Conservation (phyloP, 2,113 vertebrate species). For the Stictonetta naevosa region DNA sequence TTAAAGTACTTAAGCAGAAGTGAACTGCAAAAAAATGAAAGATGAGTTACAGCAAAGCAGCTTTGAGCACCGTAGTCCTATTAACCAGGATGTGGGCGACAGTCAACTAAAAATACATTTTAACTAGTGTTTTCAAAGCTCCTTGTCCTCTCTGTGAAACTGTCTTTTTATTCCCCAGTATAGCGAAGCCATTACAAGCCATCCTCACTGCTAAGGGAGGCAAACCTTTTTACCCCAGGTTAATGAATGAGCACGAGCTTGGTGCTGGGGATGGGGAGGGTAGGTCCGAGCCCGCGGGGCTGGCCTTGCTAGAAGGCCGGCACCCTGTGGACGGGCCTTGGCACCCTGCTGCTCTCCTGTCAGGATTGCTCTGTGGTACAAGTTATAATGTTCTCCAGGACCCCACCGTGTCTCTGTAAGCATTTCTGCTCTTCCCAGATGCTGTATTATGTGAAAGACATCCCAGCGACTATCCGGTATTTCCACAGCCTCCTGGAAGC, state of each 20-base stretch:
- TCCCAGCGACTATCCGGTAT: constrained; percentile 82
- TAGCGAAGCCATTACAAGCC: not conserved
- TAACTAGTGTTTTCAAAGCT: constrained; percentile 4
- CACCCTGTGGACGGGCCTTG: rapidly evolving
- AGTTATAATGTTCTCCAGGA: not conserved
- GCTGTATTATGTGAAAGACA: constrained; percentile 91
- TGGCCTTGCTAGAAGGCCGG: not conserved
- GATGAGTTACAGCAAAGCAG: constrained; percentile 10
- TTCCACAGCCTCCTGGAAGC: constrained; percentile 85
- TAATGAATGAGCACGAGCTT: not conserved
- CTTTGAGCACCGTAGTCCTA: constrained; percentile 25
- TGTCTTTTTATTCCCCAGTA: constrained; percentile 17
- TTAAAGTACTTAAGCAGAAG: constrained; percentile 37
- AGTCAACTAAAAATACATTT: constrained; percentile 20
- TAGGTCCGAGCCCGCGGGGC: not conserved
- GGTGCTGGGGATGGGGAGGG: not conserved
- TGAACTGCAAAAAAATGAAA: constrained; percentile 44
- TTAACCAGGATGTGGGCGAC: constrained; percentile 43
- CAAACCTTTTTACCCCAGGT: not conserved
- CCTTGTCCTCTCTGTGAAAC: constrained; percentile 2
- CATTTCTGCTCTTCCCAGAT: constrained; percentile 65
- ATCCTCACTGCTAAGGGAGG: not conserved
- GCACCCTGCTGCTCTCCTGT: rapidly evolving
- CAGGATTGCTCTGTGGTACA: not conserved
- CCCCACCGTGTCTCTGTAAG: not conserved